Evolutionary conservation across 2,113 vertebrate species (phyloP), one percentile per base, ranked within the genome.

Genomic region (Fregetta grallaria): DNA sequence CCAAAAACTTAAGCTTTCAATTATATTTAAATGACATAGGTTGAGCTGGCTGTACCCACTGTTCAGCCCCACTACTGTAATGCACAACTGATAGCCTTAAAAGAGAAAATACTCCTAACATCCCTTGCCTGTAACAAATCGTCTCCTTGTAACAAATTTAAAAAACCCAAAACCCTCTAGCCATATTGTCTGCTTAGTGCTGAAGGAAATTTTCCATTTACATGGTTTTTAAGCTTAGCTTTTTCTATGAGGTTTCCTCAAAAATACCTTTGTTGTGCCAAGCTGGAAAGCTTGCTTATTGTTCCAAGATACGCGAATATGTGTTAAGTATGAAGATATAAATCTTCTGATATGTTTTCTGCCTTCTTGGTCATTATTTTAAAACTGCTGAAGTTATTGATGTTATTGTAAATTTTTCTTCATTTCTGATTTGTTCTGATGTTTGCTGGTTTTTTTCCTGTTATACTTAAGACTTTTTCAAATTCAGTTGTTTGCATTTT

Each of bases 1-100:
- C 42, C 67, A 49, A 77, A 55, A 32, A 14, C 36, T 53, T 34
- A 50, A 14, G 32, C 44, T 50, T 91, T 82, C 63, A 77, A 34
- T 92, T 86, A 68, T 71, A 62, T 59, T 92, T 74, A 74, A 79
- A 88, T 65, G 40, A 62, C 67, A 91, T 70, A 56, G 36, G 29
- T 56, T 75, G 70, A 91, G 36, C 38, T 74, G 58, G 42, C 38
- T 68, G 53, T 56, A 40, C 26, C 53, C 67, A 67, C 58, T 26
- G 26, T 62, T 88, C 76, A 81, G 72, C 63, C 47, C 42, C 71
- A 62, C 30, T 67, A 68, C 36, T 68, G 27, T 77, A 85, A 63
- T 49, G 42, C 11, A 52, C 74, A 76, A 50, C 86, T 73, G 85
- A 18, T 73, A 44, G 44, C 27, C 52, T 80, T 72, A 80, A 66